Evolutionary conservation across 2,888 invertebrate species (phyloP), one percentile per base, ranked within the genome.

Genomic region (Gibbula magus): DNA sequence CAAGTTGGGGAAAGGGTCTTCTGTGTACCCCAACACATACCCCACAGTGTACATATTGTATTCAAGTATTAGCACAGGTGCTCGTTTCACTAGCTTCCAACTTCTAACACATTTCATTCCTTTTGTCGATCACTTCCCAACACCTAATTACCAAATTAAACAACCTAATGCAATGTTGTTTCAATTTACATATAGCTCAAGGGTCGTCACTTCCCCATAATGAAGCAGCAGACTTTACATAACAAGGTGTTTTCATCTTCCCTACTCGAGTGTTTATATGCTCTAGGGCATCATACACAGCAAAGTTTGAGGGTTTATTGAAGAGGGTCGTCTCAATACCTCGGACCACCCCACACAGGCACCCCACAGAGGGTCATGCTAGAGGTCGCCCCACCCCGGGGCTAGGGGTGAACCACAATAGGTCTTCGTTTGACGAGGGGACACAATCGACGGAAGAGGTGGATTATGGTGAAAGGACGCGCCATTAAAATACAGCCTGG

Each of bases 151-250:
- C 29, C 61, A 61, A 61, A 61, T 61, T 25, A 61, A 61, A 61
- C 61, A 61, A 61, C 25, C 61, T 61, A 61, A 61, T 29, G 61
- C 61, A 61, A 61, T 25, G 61, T 61, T 61, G 61, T 61, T 61
- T 29, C 61, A 61, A 61, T 61, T 61, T 61, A 61, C 61, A 61
- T 61, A 61, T 29, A 25, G 61, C 61, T 61, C n/a, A 61, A 61
- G 61, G 61, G 61, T 25, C 61, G 61, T 61, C 61, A 61, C 25
- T 61, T 61, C 25, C 61, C 61, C 16, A 29, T 25, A 29, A 61
- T 29, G 25, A 61, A 61, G 29, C 29, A 61, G 10, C 25, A 61
- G 29, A 61, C 61, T 61, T 61, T 61, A 29, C 16, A 61, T 61
- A 25, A 61, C 61, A 2, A 29, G 61, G 16, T 16, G 29, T 61